Percentiles rank a stretch among this genome's conserved stretches.
Conservation (phyloP, 2,888 invertebrate species). For the Ophonus ardosiacus region DNA sequence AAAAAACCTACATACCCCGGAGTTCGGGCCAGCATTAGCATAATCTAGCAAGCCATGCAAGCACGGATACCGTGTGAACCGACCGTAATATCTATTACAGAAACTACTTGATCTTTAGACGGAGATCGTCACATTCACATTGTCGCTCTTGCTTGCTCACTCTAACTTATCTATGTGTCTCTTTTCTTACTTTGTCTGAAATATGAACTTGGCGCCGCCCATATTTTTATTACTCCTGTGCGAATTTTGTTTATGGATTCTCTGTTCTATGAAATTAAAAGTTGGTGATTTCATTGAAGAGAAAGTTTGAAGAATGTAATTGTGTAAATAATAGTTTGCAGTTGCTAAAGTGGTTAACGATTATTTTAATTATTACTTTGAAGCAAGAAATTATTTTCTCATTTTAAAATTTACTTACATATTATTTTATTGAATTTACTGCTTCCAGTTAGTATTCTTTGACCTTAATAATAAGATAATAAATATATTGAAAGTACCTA, state of each 20-base stretch:
- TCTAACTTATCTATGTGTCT: slow-evolving; percentile 20
- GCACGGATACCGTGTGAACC: slow-evolving; percentile 59
- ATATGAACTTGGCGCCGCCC: slow-evolving; percentile 30
- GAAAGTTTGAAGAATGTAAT: slow-evolving; percentile 21
- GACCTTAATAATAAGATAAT: too few species aligned
- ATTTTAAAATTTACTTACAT: neutral
- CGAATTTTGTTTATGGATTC: slow-evolving; percentile 8
- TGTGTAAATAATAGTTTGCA: slow-evolving; percentile 16
- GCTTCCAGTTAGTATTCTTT: too few species aligned
- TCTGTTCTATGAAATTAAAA: neutral
- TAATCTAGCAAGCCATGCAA: slow-evolving; percentile 45
- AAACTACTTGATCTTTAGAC: slow-evolving; percentile 53
- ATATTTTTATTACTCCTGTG: slow-evolving; percentile 27
- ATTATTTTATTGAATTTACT: neutral
- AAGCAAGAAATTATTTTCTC: slow-evolving; percentile 5
- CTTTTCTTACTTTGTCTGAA: slow-evolving; percentile 4
- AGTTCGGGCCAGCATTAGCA: slow-evolving; percentile 49
- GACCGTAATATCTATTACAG: slow-evolving; percentile 55
- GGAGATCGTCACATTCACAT: slow-evolving; percentile 29
- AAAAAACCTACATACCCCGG: slow-evolving; percentile 56
- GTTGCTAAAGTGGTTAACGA: neutral
- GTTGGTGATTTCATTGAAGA: neutral
- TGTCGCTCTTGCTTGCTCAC: slow-evolving; percentile 10
- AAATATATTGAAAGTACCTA: too few species aligned
- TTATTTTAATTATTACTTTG: slow-evolving; percentile 5